phyloP scores from a whole-genome alignment of 2,113 vertebrate species.

The Dolichotis patagonum region DNA sequence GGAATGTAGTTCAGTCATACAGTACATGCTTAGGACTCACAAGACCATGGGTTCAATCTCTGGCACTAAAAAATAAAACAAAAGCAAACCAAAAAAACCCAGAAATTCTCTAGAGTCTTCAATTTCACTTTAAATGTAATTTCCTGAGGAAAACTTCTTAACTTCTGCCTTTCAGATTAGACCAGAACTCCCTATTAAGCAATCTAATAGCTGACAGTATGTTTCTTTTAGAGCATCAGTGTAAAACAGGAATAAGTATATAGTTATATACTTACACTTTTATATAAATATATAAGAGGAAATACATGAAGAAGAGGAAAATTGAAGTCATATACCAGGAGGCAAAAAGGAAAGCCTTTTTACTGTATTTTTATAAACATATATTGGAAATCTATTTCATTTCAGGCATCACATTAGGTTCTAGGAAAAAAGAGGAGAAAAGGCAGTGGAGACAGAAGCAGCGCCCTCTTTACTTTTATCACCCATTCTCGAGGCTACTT shows the following conservation, averaged over 20 bases:
- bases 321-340: background rate
- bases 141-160: conserved; percentile 51
- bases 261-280: background rate
- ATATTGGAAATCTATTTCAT: background rate
- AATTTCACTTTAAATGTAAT: conserved; percentile 3
- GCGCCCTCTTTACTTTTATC: background rate
- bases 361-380: background rate
- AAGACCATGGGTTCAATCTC: background rate
- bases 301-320: background rate
- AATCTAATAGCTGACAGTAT: background rate
- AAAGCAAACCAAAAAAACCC: background rate
- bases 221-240: conserved; percentile 45
- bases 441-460: background rate
- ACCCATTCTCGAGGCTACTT: background rate
- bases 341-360: background rate
- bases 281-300: background rate
- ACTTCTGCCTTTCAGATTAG: background rate
- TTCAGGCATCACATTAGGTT: background rate
- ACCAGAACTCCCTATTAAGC: background rate
- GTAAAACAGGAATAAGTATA: background rate
- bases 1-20: background rate
- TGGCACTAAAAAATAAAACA: background rate
- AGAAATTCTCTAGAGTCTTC: conserved; percentile 4
- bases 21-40: background rate
- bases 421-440: background rate